phyloP scores from a whole-genome alignment of 2,113 vertebrate species.

The Catharus bicknelli region DNA sequence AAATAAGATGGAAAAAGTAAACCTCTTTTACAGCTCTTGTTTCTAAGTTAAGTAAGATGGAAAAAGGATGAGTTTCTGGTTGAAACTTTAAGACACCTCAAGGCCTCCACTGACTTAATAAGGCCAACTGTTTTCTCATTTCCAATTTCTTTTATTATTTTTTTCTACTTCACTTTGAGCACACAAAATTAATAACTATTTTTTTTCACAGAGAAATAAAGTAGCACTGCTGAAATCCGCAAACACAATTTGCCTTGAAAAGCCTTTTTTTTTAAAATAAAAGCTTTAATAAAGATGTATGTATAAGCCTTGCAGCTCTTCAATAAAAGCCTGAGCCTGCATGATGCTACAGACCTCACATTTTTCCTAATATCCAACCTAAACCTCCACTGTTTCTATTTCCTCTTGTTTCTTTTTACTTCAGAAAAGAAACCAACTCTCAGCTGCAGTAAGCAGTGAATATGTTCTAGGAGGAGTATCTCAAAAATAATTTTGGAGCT shows the following conservation, averaged over 20 bases:
- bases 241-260: not conserved
- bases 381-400: not conserved
- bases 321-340: not conserved
- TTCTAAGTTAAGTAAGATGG: not conserved
- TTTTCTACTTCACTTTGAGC: not conserved
- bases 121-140: not conserved
- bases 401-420: not conserved
- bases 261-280: not conserved
- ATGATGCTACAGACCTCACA: not conserved
- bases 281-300: constrained; percentile 24
- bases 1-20: not conserved
- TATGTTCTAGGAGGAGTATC: not conserved
- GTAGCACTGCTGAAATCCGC: not conserved
- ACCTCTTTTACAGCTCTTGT: not conserved
- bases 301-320: constrained; percentile 12
- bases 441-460: not conserved
- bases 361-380: not conserved
- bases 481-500: not conserved
- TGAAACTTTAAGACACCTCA: not conserved
- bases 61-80: not conserved
- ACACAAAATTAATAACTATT: not conserved
- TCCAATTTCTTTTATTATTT: not conserved
- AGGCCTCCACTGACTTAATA: not conserved
- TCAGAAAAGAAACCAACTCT: not conserved
- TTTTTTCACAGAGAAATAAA: constrained; percentile 5